Evolutionary conservation across 2,113 vertebrate genomes (phyloP).

Genomic region (Apeltes quadracus): DNA sequence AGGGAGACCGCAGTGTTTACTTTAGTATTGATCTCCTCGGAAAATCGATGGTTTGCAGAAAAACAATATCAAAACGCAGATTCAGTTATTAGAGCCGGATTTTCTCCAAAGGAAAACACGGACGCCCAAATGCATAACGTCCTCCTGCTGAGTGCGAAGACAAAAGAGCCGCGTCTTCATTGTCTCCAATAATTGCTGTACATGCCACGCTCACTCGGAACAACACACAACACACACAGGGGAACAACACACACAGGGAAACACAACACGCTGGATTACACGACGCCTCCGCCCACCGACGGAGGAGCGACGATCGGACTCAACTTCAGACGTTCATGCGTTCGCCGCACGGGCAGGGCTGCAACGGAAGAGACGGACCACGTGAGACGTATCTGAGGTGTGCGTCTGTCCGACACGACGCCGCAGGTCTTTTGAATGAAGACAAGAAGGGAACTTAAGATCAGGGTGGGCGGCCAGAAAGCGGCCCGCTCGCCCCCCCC

Average conservation of each 20-base stretch:
- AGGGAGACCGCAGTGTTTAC: slow-evolving; percentile 8
- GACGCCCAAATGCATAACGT: not conserved
- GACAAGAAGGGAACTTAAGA: slow-evolving; percentile 1
- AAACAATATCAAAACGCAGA: slow-evolving; percentile 25
- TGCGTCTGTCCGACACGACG: no score
- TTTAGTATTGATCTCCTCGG: slow-evolving; percentile 28
- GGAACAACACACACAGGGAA: slow-evolving; percentile 44
- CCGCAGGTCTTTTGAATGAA: no score
- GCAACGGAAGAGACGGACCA: no score
- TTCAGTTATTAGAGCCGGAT: not conserved
- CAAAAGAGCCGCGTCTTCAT: slow-evolving; percentile 53
- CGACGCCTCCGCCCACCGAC: no score
- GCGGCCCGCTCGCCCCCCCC: not conserved
- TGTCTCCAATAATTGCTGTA: slow-evolving; percentile 64
- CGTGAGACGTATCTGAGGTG: not conserved
- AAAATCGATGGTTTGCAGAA: slow-evolving; percentile 30
- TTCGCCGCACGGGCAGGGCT: no score
- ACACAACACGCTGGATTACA: slow-evolving; percentile 65
- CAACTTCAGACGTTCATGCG: no score
- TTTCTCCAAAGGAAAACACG: slow-evolving; percentile 17
- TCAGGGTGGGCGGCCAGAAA: no score
- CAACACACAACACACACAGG: slow-evolving; percentile 44
- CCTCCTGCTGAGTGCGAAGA: slow-evolving; percentile 8
- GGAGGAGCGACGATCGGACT: no score
- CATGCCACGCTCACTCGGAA: slow-evolving; percentile 47